phyloP scores from a whole-genome alignment of 2,888 invertebrate genomes.

The Monopis laevigella region DNA sequence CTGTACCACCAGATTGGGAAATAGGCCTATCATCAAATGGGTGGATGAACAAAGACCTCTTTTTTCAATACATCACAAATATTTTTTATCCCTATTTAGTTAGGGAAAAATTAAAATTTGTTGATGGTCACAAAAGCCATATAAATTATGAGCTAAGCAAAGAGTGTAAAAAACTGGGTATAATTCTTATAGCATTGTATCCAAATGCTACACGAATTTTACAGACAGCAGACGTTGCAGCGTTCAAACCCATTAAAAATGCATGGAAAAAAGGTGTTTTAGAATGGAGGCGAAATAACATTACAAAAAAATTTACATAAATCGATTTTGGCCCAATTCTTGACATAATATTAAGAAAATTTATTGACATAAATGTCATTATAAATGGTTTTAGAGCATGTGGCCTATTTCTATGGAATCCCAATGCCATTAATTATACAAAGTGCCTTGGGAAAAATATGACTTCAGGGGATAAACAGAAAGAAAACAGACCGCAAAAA shows the following conservation, averaged over 20 bases:
- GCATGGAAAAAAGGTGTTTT: constrained; percentile 1
- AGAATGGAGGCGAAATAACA: constrained; percentile 6
- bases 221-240: constrained; percentile 6
- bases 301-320: background rate
- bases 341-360: background rate
- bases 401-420: background rate
- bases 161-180: constrained; percentile 3
- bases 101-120: background rate
- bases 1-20: background rate
- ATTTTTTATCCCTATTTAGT: background rate
- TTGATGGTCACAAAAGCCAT: constrained; percentile 1
- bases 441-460: background rate
- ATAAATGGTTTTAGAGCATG: background rate
- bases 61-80: background rate
- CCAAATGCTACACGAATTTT: constrained; percentile 8
- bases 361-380: background rate
- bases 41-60: background rate
- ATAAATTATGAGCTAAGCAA: constrained; percentile 8
- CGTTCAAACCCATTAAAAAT: constrained; percentile 8
- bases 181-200: constrained; percentile 6
- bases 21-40: background rate
- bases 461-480: no score
- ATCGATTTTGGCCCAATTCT: background rate
- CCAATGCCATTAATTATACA: background rate
- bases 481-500: no score